A percentile compares a stretch with the other conserved stretches of the same genome.
phyloP scores from a whole-genome alignment of 2,797 vertebrate species.

The Garrulus glandarius region DNA sequence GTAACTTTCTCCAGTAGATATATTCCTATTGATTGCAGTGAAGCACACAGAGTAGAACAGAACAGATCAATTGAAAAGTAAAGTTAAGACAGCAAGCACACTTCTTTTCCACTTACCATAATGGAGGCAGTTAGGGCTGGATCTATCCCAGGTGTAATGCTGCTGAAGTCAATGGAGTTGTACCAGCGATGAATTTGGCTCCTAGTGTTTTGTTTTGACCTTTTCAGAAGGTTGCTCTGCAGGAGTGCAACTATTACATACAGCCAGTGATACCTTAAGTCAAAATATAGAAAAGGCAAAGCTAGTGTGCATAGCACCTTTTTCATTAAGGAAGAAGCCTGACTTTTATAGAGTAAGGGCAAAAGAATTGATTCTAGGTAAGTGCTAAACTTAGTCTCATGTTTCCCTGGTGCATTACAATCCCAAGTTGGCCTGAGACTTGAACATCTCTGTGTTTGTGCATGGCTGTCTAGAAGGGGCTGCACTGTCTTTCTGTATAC shows the following conservation, averaged over 20 bases:
- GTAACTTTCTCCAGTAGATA: slow-evolving; percentile 52
- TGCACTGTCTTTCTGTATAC: not conserved
- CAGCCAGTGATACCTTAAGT: not conserved
- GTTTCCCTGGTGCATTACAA: not conserved
- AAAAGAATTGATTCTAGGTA: slow-evolving; percentile 27
- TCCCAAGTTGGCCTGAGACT: not conserved
- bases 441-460: not conserved
- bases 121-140: slow-evolving; percentile 39
- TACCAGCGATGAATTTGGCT: slow-evolving; percentile 39
- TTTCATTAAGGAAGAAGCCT: not conserved
- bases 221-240: slow-evolving; percentile 61
- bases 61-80: slow-evolving; percentile 67
- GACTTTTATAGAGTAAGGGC: slow-evolving; percentile 18
- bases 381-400: slow-evolving; percentile 25
- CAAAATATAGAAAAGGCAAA: slow-evolving; percentile 38
- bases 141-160: slow-evolving; percentile 55
- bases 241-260: slow-evolving; percentile 50
- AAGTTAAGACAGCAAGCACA: slow-evolving; percentile 62
- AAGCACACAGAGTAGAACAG: slow-evolving; percentile 29
- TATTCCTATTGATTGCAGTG: slow-evolving; percentile 58
- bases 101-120: slow-evolving; percentile 59
- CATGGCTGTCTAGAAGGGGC: not conserved
- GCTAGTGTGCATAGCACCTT: not conserved
- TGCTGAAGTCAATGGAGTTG: slow-evolving; percentile 51
- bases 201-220: slow-evolving; percentile 59